phyloP scores from a whole-genome alignment of 2,113 vertebrate species.

The Lamprologus speciosus region DNA sequence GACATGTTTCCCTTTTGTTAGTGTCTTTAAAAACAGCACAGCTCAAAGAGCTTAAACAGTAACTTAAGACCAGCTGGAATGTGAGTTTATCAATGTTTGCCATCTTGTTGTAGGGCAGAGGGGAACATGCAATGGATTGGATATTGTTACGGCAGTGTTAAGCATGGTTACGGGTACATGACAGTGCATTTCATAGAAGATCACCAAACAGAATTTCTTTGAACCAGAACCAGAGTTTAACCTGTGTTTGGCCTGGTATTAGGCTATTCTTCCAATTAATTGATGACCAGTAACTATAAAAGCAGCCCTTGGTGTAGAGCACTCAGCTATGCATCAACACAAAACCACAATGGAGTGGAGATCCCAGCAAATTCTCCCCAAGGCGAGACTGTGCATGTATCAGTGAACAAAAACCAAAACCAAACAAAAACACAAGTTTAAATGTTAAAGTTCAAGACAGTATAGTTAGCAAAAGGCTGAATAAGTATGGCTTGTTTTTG shows the following conservation, averaged over 20 bases:
- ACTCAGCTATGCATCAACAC: neutral
- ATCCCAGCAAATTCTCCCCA: neutral
- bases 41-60: neutral
- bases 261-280: neutral
- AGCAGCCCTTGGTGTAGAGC: neutral
- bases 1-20: neutral
- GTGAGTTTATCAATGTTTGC: neutral
- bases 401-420: neutral
- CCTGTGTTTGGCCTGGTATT: neutral
- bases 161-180: neutral
- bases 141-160: neutral
- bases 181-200: neutral
- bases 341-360: neutral
- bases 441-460: neutral
- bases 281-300: neutral
- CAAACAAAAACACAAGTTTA: neutral
- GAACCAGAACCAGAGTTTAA: neutral
- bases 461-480: neutral
- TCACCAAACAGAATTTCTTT: neutral
- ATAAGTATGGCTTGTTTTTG: neutral
- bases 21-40: neutral
- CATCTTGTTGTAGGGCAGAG: neutral
- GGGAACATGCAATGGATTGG: neutral
- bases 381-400: neutral
- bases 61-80: neutral